Evolutionary conservation across 92 coral and sea anemone genomes (phyloP).

Genomic region (Virgularia gustaviana): DNA sequence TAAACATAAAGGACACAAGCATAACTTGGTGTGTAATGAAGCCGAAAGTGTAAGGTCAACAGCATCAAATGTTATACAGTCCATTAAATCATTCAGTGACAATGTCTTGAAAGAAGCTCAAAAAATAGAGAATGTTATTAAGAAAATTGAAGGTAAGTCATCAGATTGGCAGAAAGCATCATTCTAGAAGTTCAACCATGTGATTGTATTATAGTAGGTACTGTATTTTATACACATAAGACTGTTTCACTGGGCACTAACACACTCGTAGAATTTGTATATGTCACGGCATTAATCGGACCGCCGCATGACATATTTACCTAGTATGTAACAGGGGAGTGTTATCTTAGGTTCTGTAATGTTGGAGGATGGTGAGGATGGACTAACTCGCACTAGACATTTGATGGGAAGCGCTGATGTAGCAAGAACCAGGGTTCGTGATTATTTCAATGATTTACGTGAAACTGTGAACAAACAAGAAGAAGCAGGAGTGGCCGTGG

Average conservation of each 20-base stretch:
- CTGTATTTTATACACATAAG: too few species aligned
- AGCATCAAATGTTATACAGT: constrained; percentile 87
- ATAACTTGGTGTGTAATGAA: constrained; percentile 80
- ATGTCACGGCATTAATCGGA: background rate
- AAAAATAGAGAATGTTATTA: constrained; percentile 80
- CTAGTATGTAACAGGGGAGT: background rate
- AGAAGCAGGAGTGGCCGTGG: constrained; percentile 97
- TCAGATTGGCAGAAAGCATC: too few species aligned
- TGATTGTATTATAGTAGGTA: too few species aligned
- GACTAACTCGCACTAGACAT: constrained; percentile 52
- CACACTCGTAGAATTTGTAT: too few species aligned
- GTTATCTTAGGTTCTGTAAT: constrained; percentile 63
- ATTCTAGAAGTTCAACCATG: too few species aligned
- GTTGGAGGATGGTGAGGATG: constrained; percentile 69
- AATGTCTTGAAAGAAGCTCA: constrained; percentile 87
- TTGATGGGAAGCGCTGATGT: constrained; percentile 79
- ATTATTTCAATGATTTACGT: constrained; percentile 92
- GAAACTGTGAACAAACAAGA: constrained; percentile 96
- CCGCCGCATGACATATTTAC: background rate
- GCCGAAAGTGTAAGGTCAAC: constrained; percentile 89
- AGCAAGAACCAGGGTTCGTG: constrained; percentile 78
- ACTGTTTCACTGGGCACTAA: background rate
- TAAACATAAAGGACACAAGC: constrained; percentile 92
- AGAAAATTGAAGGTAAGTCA: constrained; percentile 84
- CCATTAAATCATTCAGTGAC: constrained; percentile 80